Base-by-base conservation (phyloP, 2,113 vertebrate species). In the Oncorhynchus gorbuscha region DNA sequence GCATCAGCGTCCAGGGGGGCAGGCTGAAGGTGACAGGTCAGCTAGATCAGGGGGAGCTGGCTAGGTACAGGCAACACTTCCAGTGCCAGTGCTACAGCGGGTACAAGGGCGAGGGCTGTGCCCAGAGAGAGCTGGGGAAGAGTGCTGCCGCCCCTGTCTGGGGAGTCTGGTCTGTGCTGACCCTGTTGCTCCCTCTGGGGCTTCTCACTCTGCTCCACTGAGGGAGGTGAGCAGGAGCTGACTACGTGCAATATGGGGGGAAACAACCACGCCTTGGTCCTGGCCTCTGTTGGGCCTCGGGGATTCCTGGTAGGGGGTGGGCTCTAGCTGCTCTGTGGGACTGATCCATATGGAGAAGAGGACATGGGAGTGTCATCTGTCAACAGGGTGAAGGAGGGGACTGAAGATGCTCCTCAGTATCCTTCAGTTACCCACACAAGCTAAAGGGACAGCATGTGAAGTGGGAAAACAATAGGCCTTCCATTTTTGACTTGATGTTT, bases 11-110 rank as follows among this genome's bases (percentile, higher is more conserved):
- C 71, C 81, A 48, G 0, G 81, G 35, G 0, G 84, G 82, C 22
- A 71, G 26, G 26, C 76, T 89, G 11, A 89, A 89, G 30, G 88
- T 92, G 14, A 88, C 78, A 9, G 88, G 94, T 70, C 18, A 61
- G 59, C 68, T 92, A 2, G 80, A 88, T 22, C 67, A 70, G 13
- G 83, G 83, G 0, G 91, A 89, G 75, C 90, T 93, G 59, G 74
- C 83, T 35, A 65, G 88, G 69, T 83, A 93, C 4, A 75, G 2
- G 1, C 45, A 85, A 0, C 85, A 94, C 74, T 99, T 99, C 90
- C 87, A 81, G 69, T 99, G 98, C 84, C 96, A 91, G 62, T 99
- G 97, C 89, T 99, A 98, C 5, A 85, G 45, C 11, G 94, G 94
- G 61, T 97, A 95, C 95, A 78, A 16, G 1, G 94, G 93, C 2